phyloP scores from a whole-genome alignment of 2,113 vertebrate species.

The Thymallus thymallus region DNA sequence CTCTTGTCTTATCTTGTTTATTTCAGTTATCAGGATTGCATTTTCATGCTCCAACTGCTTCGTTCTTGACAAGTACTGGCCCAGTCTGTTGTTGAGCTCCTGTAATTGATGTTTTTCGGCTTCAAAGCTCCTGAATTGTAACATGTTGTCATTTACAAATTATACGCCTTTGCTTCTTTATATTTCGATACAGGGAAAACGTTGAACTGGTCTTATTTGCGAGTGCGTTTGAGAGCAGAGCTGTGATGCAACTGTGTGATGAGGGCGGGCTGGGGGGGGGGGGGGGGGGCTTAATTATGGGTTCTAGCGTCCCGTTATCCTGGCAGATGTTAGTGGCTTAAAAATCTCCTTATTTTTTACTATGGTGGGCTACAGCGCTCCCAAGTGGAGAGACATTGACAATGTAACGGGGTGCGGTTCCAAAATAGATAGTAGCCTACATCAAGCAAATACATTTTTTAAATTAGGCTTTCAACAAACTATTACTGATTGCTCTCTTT shows the following conservation, averaged over 20 bases:
- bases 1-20: conserved; percentile 68
- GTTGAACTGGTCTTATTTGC: conserved; percentile 18
- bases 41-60: conserved; percentile 87
- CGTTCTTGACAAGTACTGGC: conserved; percentile 82
- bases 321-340: conserved; percentile 47
- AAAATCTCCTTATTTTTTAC: not conserved
- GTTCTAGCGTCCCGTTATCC: conserved; percentile 30
- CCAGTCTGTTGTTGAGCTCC: conserved; percentile 82
- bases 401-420: not conserved
- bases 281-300: conserved; percentile 53
- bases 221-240: conserved; percentile 25
- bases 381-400: conserved; percentile 43
- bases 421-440: not conserved
- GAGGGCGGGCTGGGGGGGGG: no score
- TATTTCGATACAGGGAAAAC: not conserved
- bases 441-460: no score
- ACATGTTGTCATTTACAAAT: conserved; percentile 62
- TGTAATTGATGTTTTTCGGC: conserved; percentile 81
- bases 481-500: not conserved
- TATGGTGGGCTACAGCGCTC: conserved; percentile 34
- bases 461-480: not conserved
- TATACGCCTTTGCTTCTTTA: not conserved
- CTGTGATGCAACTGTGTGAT: conserved; percentile 50
- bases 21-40: conserved; percentile 72
- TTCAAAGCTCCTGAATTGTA: conserved; percentile 76